These are phyloP conservation scores for Drosophila murphyi DNA, from an alignment of 1,140 invertebrate species.

Conservation along the genomic window DNA sequence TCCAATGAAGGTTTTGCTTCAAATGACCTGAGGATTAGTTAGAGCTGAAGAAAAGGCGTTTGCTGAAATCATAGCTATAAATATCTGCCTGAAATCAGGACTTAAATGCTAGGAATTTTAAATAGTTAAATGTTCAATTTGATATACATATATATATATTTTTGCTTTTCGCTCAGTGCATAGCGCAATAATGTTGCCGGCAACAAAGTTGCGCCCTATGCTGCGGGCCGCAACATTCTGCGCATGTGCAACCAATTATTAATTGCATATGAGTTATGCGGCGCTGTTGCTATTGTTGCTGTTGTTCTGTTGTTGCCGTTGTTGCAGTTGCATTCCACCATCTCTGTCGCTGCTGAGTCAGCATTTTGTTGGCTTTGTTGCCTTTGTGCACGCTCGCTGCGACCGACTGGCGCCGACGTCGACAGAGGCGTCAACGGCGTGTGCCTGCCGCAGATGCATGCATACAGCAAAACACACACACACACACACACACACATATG, in stretches of 20 bases:
- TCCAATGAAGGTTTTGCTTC: slow-evolving; percentile 5
- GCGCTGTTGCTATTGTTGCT: slow-evolving; percentile 21
- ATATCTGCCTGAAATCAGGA: too few species aligned
- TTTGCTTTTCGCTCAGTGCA: slow-evolving; percentile 27
- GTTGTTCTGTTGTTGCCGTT: slow-evolving; percentile 31
- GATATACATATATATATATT: not conserved
- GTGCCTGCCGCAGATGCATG: slow-evolving; percentile 50
- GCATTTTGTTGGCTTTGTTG: slow-evolving; percentile 53
- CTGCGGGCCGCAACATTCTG: slow-evolving; percentile 66
- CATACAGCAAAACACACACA: not conserved
- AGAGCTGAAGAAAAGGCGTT: not conserved
- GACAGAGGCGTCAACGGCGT: slow-evolving; percentile 76
- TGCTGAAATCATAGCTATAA: not conserved
- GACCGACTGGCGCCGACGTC: slow-evolving; percentile 67
- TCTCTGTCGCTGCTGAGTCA: slow-evolving; percentile 52
- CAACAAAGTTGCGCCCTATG: slow-evolving; percentile 64
- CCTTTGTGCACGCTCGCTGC: slow-evolving; percentile 39
- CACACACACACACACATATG: not conserved
- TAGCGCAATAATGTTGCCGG: slow-evolving; percentile 18
- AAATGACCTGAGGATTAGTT: slow-evolving; percentile 2
- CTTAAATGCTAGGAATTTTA: too few species aligned
- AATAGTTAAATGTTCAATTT: too few species aligned
- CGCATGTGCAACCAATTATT: slow-evolving; percentile 83
- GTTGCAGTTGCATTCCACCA: slow-evolving; percentile 54
- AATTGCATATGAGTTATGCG: slow-evolving; percentile 81